Evolutionary conservation across 2,113 vertebrate species (phyloP).

Genomic region (Larimichthys polyactis): DNA sequence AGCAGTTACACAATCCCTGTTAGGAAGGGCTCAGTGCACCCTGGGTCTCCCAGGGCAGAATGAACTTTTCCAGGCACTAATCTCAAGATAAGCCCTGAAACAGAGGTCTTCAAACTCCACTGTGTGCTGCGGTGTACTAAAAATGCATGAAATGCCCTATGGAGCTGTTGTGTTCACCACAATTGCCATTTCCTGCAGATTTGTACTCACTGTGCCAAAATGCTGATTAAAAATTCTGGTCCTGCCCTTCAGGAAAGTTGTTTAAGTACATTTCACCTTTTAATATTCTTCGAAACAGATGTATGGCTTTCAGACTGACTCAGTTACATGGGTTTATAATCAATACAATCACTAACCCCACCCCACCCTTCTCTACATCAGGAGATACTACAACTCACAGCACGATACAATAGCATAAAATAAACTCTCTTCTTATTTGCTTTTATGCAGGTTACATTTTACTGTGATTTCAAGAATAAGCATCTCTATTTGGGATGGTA

Average conservation of each 20-base stretch:
- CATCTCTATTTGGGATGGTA: neutral
- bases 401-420: neutral
- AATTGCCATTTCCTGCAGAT: constrained; percentile 11
- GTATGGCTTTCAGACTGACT: neutral
- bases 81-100: constrained; percentile 70
- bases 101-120: constrained; percentile 52
- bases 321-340: neutral
- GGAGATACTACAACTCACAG: neutral
- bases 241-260: constrained; percentile 13
- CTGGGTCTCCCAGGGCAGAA: constrained; percentile 66
- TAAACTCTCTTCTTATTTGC: neutral
- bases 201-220: neutral
- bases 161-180: constrained; percentile 11
- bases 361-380: neutral
- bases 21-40: constrained; percentile 62
- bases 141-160: constrained; percentile 48
- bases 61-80: constrained; percentile 81
- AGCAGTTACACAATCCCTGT: constrained; percentile 76
- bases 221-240: constrained; percentile 4
- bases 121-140: constrained; percentile 34
- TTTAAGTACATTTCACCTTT: neutral
- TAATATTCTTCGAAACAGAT: neutral
- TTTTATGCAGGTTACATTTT: neutral
- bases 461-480: neutral
- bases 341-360: constrained; percentile 11